Conservation (phyloP, 2,797 vertebrate species). For the Liasis olivaceus region DNA sequence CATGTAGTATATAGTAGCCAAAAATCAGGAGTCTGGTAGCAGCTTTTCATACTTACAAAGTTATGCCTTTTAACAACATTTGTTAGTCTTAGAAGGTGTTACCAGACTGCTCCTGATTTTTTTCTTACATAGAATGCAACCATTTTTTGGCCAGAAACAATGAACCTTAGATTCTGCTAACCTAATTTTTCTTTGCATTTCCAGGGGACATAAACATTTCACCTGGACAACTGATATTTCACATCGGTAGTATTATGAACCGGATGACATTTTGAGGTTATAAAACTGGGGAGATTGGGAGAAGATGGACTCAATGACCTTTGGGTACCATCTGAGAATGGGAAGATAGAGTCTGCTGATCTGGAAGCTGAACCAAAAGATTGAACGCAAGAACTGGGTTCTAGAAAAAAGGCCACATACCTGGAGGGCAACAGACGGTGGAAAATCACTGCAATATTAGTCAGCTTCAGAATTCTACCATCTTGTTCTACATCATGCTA, state of each 20-base stretch:
- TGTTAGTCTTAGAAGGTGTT: too few relatives aligned
- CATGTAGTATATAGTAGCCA: not conserved
- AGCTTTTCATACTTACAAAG: not conserved
- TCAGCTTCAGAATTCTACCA: not conserved
- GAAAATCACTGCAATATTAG: too few relatives aligned
- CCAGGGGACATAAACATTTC: not conserved
- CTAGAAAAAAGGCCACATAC: not conserved
- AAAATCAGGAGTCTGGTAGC: not conserved
- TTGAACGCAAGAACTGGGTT: not conserved
- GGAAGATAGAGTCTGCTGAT: not conserved
- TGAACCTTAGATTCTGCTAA: too few relatives aligned
- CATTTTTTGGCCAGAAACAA: too few relatives aligned
- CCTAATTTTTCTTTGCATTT: not conserved
- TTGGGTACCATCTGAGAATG: not conserved
- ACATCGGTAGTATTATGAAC: not conserved
- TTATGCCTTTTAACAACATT: too few relatives aligned
- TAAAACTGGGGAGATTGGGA: not conserved
- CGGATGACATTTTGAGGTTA: not conserved
- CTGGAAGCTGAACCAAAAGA: not conserved
- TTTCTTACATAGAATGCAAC: too few relatives aligned
- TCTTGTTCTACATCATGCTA: not conserved
- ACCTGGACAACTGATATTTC: not conserved
- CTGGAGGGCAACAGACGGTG: too few relatives aligned
- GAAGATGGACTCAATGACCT: not conserved
- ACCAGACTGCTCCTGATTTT: too few relatives aligned